Conservation (phyloP, 2,888 invertebrate genomes). For the Drosophila putrida region DNA sequence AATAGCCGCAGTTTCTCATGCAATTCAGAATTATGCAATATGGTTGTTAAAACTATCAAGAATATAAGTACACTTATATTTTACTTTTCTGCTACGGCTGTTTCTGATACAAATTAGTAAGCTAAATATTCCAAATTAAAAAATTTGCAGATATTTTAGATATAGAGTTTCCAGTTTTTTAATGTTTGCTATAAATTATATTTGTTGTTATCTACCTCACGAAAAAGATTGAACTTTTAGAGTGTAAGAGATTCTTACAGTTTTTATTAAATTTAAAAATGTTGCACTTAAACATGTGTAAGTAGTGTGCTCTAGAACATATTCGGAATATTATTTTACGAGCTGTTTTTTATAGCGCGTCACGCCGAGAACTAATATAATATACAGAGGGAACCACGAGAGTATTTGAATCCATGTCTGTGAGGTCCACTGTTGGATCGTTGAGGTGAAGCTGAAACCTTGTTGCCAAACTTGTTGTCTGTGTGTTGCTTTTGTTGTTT, state of each 20-base stretch:
- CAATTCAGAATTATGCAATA: too few relatives aligned
- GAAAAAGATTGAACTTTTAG: neutral
- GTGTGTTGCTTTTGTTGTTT: slow-evolving; percentile 26
- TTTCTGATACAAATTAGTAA: too few relatives aligned
- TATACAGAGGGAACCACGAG: slow-evolving; percentile 2
- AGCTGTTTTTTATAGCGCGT: slow-evolving; percentile 64
- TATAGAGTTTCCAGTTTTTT: too few relatives aligned
- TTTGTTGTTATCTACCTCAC: neutral
- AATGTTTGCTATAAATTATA: too few relatives aligned
- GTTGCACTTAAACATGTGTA: slow-evolving; percentile 27
- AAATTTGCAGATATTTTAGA: too few relatives aligned
- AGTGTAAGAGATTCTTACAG: neutral
- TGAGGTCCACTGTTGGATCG: slow-evolving; percentile 24
- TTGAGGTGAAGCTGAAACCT: slow-evolving; percentile 43
- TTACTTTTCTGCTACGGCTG: too few relatives aligned
- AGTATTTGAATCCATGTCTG: slow-evolving; percentile 9
- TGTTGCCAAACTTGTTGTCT: slow-evolving; percentile 54
- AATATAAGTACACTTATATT: too few relatives aligned
- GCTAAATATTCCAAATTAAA: too few relatives aligned
- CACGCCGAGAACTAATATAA: slow-evolving; percentile 30
- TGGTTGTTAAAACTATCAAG: too few relatives aligned
- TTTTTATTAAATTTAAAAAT: slow-evolving; percentile 22
- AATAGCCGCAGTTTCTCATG: too few relatives aligned
- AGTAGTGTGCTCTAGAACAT: slow-evolving; percentile 20
- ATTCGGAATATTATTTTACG: slow-evolving; percentile 61